Base-by-base conservation (phyloP, 2,888 invertebrate species). In the Malthinus flaveolus region DNA sequence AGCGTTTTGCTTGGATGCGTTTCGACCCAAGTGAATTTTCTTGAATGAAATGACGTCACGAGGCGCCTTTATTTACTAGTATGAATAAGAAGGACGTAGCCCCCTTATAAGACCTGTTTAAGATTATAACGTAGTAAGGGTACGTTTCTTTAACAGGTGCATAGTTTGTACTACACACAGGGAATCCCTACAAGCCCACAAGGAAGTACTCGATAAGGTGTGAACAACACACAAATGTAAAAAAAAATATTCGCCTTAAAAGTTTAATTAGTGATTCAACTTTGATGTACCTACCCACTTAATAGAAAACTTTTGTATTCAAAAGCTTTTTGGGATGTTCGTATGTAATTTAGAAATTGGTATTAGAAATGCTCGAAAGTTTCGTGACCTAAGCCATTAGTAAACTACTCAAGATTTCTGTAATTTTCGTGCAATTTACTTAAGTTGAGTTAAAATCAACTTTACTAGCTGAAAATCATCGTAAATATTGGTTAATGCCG, bases 351-450 rank as follows among this genome's bases (percentile, higher is more conserved):
- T 42, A 42, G 10, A 23, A n/a, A 42, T 9, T n/a, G 15, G 5
- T 23, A 23, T 23, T 23, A 23, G 23, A 23, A 23, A 5, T 23
- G 23, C 5, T 23, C 5, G 23, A 42, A 23, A 15, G 39, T 68
- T 61, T 62, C 72, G 72, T 72, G 72, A 69, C 70, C 50, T 37
- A 68, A 66, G 61, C 69, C 69, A 69, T 72, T 68, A 69, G 47
- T 62, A 52, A 9, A 42, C 15, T n/a, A 56, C 45, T 57, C 48
- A 63, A 59, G 60, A 68, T 60, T 59, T 53, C 63, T 65, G 63
- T 69, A 69, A 71, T 68, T 69, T 65, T 64, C 67, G 64, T 68
- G 67, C 64, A 71, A 69, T 71, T 68, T 67, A 71, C 71, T 71
- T 71, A 70, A 63, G 61, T 62, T 57, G 61, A 58, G 59, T 62